Conservation (phyloP, 2,113 vertebrate species). For the Engystomops pustulosus region DNA sequence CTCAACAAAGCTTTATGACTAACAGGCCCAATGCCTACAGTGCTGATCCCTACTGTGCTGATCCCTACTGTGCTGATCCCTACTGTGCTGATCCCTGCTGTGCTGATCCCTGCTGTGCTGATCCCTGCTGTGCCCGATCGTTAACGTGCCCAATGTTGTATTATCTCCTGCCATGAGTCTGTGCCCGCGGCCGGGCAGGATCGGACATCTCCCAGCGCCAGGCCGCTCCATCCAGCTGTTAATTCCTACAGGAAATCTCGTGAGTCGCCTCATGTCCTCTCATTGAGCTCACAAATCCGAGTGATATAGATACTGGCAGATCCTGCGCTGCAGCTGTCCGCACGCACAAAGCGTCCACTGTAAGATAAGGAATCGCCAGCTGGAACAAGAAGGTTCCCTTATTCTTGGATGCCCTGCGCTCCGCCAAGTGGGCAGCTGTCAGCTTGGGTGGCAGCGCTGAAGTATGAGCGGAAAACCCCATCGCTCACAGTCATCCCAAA, state of each 20-base stretch:
- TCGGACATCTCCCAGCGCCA: conserved; percentile 67
- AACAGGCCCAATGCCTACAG: conserved; percentile 50
- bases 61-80: too few relatives aligned
- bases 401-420: conserved; percentile 77
- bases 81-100: too few relatives aligned
- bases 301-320: conserved; percentile 78
- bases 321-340: conserved; percentile 84
- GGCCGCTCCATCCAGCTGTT: conserved; percentile 71
- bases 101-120: too few relatives aligned
- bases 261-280: conserved; percentile 76
- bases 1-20: background rate
- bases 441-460: conserved; percentile 73
- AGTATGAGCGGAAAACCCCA: conserved; percentile 66
- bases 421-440: conserved; percentile 87
- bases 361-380: conserved; percentile 86
- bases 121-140: too few relatives aligned
- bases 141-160: too few relatives aligned
- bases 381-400: conserved; percentile 84
- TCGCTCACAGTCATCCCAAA: conserved; percentile 62
- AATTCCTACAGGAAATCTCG: conserved; percentile 80
- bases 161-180: too few relatives aligned
- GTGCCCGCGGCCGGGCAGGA: too few relatives aligned
- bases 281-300: conserved; percentile 81
- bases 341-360: conserved; percentile 86
- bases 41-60: too few relatives aligned